phyloP scores from a whole-genome alignment of 2,888 invertebrate genomes.

The Drosophila nr. fundita region DNA sequence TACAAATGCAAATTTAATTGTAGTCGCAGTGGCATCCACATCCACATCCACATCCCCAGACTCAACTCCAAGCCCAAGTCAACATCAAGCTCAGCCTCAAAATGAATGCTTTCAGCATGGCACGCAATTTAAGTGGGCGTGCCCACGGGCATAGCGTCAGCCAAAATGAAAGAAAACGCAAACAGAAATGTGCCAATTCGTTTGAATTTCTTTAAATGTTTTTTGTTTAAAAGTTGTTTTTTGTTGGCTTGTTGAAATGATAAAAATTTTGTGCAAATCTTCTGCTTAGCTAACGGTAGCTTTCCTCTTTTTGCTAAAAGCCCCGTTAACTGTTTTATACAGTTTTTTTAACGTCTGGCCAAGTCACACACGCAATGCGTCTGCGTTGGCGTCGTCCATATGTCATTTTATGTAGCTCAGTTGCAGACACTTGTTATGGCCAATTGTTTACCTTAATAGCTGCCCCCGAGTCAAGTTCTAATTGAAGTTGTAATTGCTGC shows the following conservation, averaged over 20 bases:
- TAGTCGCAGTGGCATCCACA: constrained; percentile 68
- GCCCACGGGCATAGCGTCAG: constrained; percentile 65
- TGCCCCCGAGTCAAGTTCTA: constrained; percentile 34
- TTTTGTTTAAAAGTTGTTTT: constrained; percentile 30
- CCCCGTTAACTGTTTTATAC: constrained; percentile 41
- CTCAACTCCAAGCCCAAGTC: constrained; percentile 41
- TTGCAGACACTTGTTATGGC: constrained; percentile 59
- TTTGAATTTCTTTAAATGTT: constrained; percentile 79
- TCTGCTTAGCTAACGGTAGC: constrained; percentile 62
- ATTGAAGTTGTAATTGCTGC: constrained; percentile 60
- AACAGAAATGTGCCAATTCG: constrained; percentile 73
- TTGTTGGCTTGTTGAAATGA: constrained; percentile 42
- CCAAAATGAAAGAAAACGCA: constrained; percentile 27
- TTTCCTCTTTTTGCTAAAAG: constrained; percentile 33
- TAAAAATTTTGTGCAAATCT: constrained; percentile 28
- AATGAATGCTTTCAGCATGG: constrained; percentile 82
- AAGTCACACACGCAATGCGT: constrained; percentile 59
- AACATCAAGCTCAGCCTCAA: constrained; percentile 60
- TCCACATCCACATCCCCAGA: constrained; percentile 21
- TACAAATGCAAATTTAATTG: constrained; percentile 85
- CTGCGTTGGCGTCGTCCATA: constrained; percentile 71
- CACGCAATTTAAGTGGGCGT: constrained; percentile 85
- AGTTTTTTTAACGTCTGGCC: constrained; percentile 69
- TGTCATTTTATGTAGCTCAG: constrained; percentile 46
- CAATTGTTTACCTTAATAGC: constrained; percentile 55